Evolutionary conservation across 2,113 vertebrate genomes (phyloP), one percentile per base, ranked within the genome.

Genomic region (Coptodon rendalli): DNA sequence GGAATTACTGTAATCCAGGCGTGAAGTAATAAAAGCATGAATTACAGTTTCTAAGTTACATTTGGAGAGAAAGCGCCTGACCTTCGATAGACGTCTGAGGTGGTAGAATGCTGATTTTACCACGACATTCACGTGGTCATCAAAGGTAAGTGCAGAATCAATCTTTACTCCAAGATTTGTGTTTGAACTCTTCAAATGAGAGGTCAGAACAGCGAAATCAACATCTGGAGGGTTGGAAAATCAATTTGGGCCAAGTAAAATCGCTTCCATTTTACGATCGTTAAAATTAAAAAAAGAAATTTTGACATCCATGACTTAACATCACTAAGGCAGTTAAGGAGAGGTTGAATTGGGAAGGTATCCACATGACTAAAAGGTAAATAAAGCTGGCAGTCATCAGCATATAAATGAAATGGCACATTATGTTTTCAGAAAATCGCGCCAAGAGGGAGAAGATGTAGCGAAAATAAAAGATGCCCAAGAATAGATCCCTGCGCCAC

Each of bases 191-290:
- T 24, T 54, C 53, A 54, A 54, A 54, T 54, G n/a, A 54, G 10
- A 1, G 53, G n/a, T 54, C 53, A 54, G 53, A 56, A 56, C 53
- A 24, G 53, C 6, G 1, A 56, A 56, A 56, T 56, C 53, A 56
- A 24, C 53, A 56, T 24, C 53, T 56, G 53, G 53, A 56, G 10
- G 3, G n/a, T 56, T 56, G n/a, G 11, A 56, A 56, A 56, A 56
- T 56, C 0, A 10, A 54, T 54, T 24, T 54, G 53, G 53, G n/a
- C n/a, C n/a, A 56, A 56, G 0, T 24, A 56, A 56, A 56, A 56
- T 13, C 1, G 3, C 53, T 24, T 24, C 53, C 2, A 3, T 54
- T 54, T 54, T 54, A 24, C 0, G n/a, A 54, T 24, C 1, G 0
- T 54, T 54, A 54, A 54, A 54, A 54, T 24, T 1, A 0, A 6